Evolutionary conservation across 2,888 invertebrate species (phyloP), one percentile per base, ranked within the genome.

Genomic region (Sisyra terminalis): DNA sequence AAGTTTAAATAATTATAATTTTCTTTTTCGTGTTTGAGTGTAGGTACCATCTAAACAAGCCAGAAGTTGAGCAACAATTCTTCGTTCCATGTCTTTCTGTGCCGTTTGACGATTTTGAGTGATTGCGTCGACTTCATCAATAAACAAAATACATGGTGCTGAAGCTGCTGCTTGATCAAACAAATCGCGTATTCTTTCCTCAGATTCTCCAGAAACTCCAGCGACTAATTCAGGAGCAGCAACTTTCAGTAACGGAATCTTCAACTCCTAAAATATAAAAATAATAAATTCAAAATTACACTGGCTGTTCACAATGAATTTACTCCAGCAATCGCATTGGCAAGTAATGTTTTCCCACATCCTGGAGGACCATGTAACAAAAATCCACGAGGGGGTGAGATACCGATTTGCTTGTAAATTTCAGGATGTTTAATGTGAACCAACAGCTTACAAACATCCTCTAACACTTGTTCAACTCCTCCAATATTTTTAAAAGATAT

Each of bases 51-150:
- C 96, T 55, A 98, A 67, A 53, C 89, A 89, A 10, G 83, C 76
- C 29, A 93, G 65, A 43, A 98, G 62, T 61, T 97, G 96, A 1
- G 94, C 80, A 6, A 97, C 94, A 61, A 98, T 89, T 46, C 97
- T 67, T 47, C 86, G 75, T 57, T 97, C 94, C 96, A 97, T 97
- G 55, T 93, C 94, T 57, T 86, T 83, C 53, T 88, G 86, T 2
- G 90, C 90, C 52, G 80, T 80, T 44, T 89, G 80, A 55, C 93
- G 70, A 57, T 90, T 88, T 4, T 85, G 86, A 29, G 90, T 87
- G 37, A 98, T 83, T n/a, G 90, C 80, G 67, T 98, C 97, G 46
- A 98, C 87, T 66, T 97, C 94, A 64, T 98, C 97, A 47, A 98
- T 80, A 56, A 96, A 93, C 31, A 96, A 62, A 10, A 96, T 75